Evolutionary conservation across 2,797 vertebrate species (phyloP).

Genomic region (Halcyon badia): DNA sequence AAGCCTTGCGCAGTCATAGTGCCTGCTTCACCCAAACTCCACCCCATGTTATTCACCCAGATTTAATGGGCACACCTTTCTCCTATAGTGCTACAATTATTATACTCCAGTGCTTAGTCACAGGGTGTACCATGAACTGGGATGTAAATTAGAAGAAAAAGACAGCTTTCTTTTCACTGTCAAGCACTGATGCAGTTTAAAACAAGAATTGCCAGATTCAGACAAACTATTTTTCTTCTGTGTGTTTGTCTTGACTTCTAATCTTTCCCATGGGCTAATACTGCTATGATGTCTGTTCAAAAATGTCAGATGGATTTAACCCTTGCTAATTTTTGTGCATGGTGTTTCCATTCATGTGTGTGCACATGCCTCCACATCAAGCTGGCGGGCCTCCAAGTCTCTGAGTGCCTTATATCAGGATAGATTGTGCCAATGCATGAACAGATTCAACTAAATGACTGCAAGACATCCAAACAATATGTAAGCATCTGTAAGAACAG

Average conservation of each 20-base stretch:
- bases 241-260: not conserved
- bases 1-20: not conserved
- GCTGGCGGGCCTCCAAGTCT: not conserved
- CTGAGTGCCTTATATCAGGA: not conserved
- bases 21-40: not conserved
- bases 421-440: not conserved
- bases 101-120: slow-evolving; percentile 19
- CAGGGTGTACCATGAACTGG: not conserved
- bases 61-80: not conserved
- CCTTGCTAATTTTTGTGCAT: not conserved
- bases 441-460: not conserved
- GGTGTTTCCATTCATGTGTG: not conserved
- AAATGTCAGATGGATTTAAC: not conserved
- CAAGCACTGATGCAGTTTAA: not conserved
- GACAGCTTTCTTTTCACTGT: not conserved
- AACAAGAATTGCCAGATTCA: not conserved
- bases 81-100: not conserved
- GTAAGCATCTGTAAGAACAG: not conserved
- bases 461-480: not conserved
- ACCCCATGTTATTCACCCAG: not conserved
- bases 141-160: not conserved
- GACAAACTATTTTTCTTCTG: not conserved
- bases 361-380: not conserved
- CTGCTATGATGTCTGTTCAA: not conserved
- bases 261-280: not conserved